Conservation (phyloP, 2,797 vertebrate genomes). For the Brachymystax lenok region DNA sequence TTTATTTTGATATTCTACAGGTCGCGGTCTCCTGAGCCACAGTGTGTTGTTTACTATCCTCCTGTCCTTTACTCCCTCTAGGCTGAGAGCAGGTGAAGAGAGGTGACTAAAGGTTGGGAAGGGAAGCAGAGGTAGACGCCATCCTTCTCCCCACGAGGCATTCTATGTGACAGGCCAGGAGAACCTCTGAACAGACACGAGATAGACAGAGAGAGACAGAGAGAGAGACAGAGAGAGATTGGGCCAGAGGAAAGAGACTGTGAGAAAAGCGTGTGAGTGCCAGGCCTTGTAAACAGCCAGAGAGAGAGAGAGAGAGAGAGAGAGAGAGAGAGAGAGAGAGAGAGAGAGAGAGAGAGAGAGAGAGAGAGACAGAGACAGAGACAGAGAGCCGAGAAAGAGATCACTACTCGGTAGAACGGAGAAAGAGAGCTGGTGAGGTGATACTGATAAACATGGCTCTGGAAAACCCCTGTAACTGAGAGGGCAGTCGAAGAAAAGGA, state of each 20-base stretch:
- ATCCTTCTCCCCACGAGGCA: conserved; percentile 40
- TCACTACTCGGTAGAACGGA: background rate
- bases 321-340: too few relatives aligned
- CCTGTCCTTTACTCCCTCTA: too few relatives aligned
- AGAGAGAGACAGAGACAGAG: background rate
- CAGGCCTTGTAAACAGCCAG: conserved; percentile 7
- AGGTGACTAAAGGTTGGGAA: conserved; percentile 34
- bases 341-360: too few relatives aligned
- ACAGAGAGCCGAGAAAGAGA: background rate
- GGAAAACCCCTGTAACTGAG: background rate
- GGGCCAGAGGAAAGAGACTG: conserved; percentile 46
- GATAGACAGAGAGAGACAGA: background rate
- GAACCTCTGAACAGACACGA: conserved; percentile 36
- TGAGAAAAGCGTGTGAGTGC: conserved; percentile 63
- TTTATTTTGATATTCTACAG: too few relatives aligned
- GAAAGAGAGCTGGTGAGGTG: background rate
- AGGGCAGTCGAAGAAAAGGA: background rate
- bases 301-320: conserved; percentile 23
- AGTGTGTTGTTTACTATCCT: too few relatives aligned
- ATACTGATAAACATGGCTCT: background rate
- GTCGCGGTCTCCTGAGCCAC: too few relatives aligned
- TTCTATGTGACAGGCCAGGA: conserved; percentile 39
- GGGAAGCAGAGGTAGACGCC: conserved; percentile 25
- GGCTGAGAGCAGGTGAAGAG: background rate
- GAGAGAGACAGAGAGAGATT: conserved; percentile 13